Conservation (phyloP, 2,888 invertebrate species). For the Dolichopus griseipennis region DNA sequence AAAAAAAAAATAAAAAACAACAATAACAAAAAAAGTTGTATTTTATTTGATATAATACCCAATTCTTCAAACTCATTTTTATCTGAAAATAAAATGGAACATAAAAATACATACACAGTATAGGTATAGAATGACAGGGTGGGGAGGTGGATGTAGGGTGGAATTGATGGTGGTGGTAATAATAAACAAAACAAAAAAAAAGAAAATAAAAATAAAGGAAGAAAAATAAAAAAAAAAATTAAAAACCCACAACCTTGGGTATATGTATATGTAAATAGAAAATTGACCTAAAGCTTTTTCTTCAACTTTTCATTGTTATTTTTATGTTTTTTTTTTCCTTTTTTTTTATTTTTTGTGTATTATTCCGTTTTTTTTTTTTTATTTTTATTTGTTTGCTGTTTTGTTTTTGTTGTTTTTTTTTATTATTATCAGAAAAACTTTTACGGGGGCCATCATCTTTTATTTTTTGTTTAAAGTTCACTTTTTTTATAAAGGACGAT, state of each 20-base stretch:
- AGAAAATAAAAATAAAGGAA: not conserved
- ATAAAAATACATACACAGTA: too few relatives aligned
- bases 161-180: too few relatives aligned
- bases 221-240: not conserved
- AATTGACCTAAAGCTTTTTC: slow-evolving; percentile 6
- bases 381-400: not conserved
- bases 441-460: too few relatives aligned
- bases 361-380: not conserved
- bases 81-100: not conserved
- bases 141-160: too few relatives aligned
- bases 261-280: slow-evolving; percentile 6
- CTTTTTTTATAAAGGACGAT: too few relatives aligned
- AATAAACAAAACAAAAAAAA: not conserved
- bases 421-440: too few relatives aligned
- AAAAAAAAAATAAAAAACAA: not conserved
- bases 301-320: not conserved
- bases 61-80: not conserved
- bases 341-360: not conserved
- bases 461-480: too few relatives aligned
- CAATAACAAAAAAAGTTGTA: not conserved
- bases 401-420: too few relatives aligned
- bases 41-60: slow-evolving; percentile 1
- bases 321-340: not conserved
- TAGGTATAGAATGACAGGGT: too few relatives aligned
- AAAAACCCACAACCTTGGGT: slow-evolving; percentile 4